Base-by-base conservation (phyloP, 2,113 vertebrate genomes). In the Penelope pileata region DNA sequence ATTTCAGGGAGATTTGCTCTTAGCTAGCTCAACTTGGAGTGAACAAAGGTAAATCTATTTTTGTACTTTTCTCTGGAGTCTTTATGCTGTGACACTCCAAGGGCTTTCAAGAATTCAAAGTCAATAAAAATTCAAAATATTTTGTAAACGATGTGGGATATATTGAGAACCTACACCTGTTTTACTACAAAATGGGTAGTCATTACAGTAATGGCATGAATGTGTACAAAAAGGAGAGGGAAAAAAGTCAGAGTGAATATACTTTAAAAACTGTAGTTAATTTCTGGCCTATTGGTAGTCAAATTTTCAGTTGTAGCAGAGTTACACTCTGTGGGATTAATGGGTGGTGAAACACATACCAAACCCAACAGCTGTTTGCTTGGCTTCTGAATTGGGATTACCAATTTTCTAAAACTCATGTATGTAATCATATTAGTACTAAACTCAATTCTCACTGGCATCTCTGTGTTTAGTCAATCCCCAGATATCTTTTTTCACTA, bases 121-220 rank as follows among this genome's bases (percentile, higher is more conserved):
- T 86, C 40, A 84, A 78, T 75, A 56, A 43, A 87, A 86, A 51
- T 91, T 84, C 27, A 89, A 88, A 86, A 15, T 3, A 8, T 76
- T 95, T 88, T 81, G 4, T 83, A 81, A 83, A 9, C 29, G 6
- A 34, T 13, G 18, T 13, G 23, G 14, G 26, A 58, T 48, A 16
- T 27, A 15, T 48, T 83, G 62, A 77, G 43, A 86, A 79, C 2
- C 5, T 79, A 70, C 64, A 43, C 12, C 8, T 36, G 11, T 50
- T 80, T 48, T 72, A 30, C 7, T 60, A 34, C n/a, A 50, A 91
- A 78, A 91, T 10, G 4, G 2, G 17, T 78, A 75, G 8, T 40
- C 85, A 45, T 74, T 51, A 78, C 4, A 30, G 29, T 32, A 62
- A 81, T n/a, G 6, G 53, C 2, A 12, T 1, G 0, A 83, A 1